Base-by-base conservation (phyloP, 2,888 invertebrate species). In the Lepas anatifera region DNA sequence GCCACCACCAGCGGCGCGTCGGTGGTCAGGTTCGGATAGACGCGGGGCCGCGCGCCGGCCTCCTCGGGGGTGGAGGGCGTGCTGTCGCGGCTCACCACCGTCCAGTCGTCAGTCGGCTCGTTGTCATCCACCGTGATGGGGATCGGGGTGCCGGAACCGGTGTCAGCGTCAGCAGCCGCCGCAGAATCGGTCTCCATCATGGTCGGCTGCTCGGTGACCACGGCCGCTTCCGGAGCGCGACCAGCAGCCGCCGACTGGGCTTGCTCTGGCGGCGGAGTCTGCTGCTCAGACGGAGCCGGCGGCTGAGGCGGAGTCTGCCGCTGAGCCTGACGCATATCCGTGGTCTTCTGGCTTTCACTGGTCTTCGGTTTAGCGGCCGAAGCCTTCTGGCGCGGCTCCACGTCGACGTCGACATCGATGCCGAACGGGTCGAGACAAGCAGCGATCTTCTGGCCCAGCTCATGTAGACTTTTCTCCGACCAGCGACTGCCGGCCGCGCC, bases 101-200 rank as follows among this genome's bases (percentile, higher is more conserved):
- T 58, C 58, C 58, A 58, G 58, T 58, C 58, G 35, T 58, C 58
- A 35, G 18, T 3, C 58, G 58, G 58, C 16, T 58, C 58, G 58
- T 22, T 7, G 27, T 50, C 35, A 7, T 35, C 58, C 29, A 58
- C 35, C 29, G 35, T 58, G 22, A 58, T 22, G 22, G 58, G 58
- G 16, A 58, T 22, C 22, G 27, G 22, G 2, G 2, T 7, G 2
- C n/a, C 46, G n/a, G 46, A 18, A 18, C 16, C 3, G 6, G 35
- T 32, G 32, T 16, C 58, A 22, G 18, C 32, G 22, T 18, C 35
- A 18, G 32, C 25, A 7, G 32, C 22, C 58, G 58, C 32, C 35
- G 25, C 32, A 35, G 58, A 25, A 32, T 35, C 58, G 6, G 35
- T 18, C 35, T 58, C 58, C 58, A 58, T 52, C 58, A 7, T 35